These are phyloP conservation scores for Carassius carassius DNA, from an alignment of 2,113 vertebrate genomes.

Conservation along the genomic window DNA sequence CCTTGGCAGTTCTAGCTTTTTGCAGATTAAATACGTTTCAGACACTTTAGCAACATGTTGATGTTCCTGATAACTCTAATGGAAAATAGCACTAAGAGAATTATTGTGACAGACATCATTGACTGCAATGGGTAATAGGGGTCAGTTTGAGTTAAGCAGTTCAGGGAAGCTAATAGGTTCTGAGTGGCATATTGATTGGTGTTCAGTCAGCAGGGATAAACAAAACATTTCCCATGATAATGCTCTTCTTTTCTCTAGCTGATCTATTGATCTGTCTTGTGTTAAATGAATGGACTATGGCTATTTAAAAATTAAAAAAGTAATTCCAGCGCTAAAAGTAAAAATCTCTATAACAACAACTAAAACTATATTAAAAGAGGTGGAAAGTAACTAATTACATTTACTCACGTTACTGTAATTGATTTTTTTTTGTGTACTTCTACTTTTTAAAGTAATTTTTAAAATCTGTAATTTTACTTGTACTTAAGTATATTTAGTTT, in stretches of 20 bases:
- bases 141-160: conserved; percentile 55
- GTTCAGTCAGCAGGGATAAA: conserved; percentile 50
- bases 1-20: not conserved
- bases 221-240: conserved; percentile 53
- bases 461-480: too few species aligned
- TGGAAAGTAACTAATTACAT: too few species aligned
- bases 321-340: not conserved
- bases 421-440: too few species aligned
- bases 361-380: too few species aligned
- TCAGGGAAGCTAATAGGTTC: conserved; percentile 57
- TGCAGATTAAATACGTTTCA: not conserved
- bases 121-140: conserved; percentile 54
- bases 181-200: conserved; percentile 56
- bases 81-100: conserved; percentile 54
- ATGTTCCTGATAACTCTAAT: conserved; percentile 50
- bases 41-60: conserved; percentile 33
- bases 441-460: too few species aligned
- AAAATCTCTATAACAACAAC: too few species aligned
- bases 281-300: conserved; percentile 1
- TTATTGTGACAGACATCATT: conserved; percentile 58
- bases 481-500: too few species aligned
- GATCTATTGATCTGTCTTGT: not conserved
- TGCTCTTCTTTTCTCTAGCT: not conserved
- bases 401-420: too few species aligned
- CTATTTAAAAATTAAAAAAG: not conserved